A percentile compares a stretch with the other conserved stretches of the same genome.
Evolutionary conservation across 2,888 invertebrate species (phyloP).

Genomic region (Suillia variegata): DNA sequence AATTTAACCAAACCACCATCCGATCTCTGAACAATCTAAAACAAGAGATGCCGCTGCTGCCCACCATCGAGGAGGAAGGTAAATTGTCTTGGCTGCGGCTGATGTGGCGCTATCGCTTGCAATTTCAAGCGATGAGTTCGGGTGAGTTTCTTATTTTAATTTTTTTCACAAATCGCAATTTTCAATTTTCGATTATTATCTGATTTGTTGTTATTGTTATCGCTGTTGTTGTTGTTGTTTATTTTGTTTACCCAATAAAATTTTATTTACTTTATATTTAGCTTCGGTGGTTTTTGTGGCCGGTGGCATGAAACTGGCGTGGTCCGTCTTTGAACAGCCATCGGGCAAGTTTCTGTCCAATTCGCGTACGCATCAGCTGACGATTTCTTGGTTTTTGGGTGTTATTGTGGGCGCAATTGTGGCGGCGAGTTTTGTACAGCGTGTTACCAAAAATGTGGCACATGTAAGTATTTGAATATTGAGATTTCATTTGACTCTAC

Average conservation of each 20-base stretch:
- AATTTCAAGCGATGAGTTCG: slow-evolving; percentile 48
- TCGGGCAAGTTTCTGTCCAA: slow-evolving; percentile 37
- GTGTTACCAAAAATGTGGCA: slow-evolving; percentile 49
- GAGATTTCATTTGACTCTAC: too few species aligned
- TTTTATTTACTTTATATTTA: slow-evolving; percentile 20
- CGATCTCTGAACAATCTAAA: too few species aligned
- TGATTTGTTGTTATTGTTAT: too few species aligned
- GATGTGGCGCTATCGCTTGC: slow-evolving; percentile 47
- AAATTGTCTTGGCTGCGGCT: slow-evolving; percentile 39
- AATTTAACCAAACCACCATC: too few species aligned
- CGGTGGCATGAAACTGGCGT: slow-evolving; percentile 50
- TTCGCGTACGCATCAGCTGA: slow-evolving; percentile 40
- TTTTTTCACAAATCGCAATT: not conserved
- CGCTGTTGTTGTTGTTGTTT: not conserved
- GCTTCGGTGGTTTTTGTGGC: slow-evolving; percentile 48
- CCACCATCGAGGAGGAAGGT: slow-evolving; percentile 46
- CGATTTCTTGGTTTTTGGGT: slow-evolving; percentile 54
- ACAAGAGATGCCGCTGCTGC: slow-evolving; percentile 39
- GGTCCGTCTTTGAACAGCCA: slow-evolving; percentile 50
- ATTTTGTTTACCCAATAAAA: not conserved
- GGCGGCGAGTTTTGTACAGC: slow-evolving; percentile 48
- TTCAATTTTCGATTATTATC: not conserved
- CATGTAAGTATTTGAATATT: slow-evolving; percentile 49
- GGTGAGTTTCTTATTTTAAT: slow-evolving; percentile 30
- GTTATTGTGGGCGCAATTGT: slow-evolving; percentile 45